These are phyloP conservation scores for Chrysotoxum bicinctum DNA, from an alignment of 2,888 invertebrate genomes.

Conservation along the genomic window DNA sequence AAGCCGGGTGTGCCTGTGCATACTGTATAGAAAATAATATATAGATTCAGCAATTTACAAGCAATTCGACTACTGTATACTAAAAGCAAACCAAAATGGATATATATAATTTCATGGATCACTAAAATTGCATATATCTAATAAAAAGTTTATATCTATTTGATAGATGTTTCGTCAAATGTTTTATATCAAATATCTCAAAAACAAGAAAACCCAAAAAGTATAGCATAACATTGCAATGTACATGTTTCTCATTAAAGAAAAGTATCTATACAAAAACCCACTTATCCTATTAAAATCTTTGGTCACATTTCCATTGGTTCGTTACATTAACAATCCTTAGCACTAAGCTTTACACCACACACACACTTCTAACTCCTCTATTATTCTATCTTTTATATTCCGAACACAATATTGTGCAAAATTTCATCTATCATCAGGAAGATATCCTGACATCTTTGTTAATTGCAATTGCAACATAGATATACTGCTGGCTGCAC, in stretches of 20 bases:
- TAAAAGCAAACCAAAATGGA: too few relatives aligned
- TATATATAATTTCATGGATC: too few relatives aligned
- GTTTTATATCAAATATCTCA: too few relatives aligned
- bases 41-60: too few relatives aligned
- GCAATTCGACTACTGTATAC: too few relatives aligned
- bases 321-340: neutral
- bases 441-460: conserved; percentile 35
- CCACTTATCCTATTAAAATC: neutral
- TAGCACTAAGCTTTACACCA: neutral
- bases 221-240: too few relatives aligned
- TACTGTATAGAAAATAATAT: too few relatives aligned
- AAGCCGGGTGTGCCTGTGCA: too few relatives aligned
- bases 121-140: too few relatives aligned
- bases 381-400: neutral
- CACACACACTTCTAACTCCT: neutral
- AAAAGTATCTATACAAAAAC: neutral
- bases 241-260: neutral
- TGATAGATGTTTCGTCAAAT: neutral
- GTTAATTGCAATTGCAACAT: conserved; percentile 62
- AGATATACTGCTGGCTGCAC: neutral
- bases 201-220: too few relatives aligned
- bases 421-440: conserved; percentile 54
- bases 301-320: neutral
- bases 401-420: conserved; percentile 10
- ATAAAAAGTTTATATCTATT: too few relatives aligned